phyloP scores from a whole-genome alignment of 2,797 vertebrate genomes.

The Rhinoraja longicauda region DNA sequence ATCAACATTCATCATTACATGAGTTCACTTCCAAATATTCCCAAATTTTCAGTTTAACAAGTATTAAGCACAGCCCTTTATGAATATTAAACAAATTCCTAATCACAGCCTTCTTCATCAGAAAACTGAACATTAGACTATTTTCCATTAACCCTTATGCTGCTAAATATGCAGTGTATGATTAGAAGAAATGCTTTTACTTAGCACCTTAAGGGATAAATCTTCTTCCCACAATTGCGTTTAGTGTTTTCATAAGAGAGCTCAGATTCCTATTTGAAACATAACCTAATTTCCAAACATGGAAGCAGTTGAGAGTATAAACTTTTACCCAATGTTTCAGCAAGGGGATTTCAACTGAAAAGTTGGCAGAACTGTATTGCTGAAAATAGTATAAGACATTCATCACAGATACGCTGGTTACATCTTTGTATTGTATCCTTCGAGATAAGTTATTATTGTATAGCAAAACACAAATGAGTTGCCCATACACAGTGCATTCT shows the following conservation, averaged over 20 bases:
- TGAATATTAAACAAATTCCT: slow-evolving; percentile 35
- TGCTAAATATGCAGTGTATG: background rate
- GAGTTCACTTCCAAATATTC: slow-evolving; percentile 18
- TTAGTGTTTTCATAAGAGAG: slow-evolving; percentile 1
- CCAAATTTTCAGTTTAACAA: slow-evolving; percentile 26
- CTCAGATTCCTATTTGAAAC: slow-evolving; percentile 30
- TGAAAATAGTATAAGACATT: slow-evolving; percentile 50
- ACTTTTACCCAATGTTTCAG: background rate
- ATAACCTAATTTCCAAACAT: background rate
- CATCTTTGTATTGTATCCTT: slow-evolving; percentile 22
- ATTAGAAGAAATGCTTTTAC: slow-evolving; percentile 27
- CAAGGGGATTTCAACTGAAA: slow-evolving; percentile 27
- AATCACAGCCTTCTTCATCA: slow-evolving; percentile 22
- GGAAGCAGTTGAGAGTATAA: background rate
- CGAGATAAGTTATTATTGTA: background rate
- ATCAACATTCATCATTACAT: background rate
- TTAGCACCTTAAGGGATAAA: slow-evolving; percentile 13
- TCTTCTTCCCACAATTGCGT: background rate
- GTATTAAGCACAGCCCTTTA: slow-evolving; percentile 23
- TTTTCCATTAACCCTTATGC: slow-evolving; percentile 14
- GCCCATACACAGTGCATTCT: slow-evolving; percentile 45
- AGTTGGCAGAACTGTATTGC: slow-evolving; percentile 42
- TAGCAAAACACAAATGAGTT: slow-evolving; percentile 26
- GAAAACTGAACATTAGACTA: background rate
- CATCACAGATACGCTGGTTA: slow-evolving; percentile 38